Base-by-base conservation (phyloP, 1,140 invertebrate species). In the Thaumetopoea pityocampa region DNA sequence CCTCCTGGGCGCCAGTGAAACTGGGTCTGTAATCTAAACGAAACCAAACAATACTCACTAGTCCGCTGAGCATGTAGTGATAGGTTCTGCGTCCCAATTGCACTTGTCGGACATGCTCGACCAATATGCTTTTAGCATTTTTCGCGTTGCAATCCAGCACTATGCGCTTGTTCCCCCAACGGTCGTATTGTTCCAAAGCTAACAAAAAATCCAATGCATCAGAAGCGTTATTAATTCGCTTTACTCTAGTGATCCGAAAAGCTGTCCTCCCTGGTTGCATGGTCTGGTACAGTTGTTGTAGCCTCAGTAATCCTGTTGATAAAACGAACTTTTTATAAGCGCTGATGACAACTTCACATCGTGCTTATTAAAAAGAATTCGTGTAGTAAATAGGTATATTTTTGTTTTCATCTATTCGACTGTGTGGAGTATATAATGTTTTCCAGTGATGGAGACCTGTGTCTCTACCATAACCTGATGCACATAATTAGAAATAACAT, bases 11-110 rank as follows among this genome's bases (percentile, higher is more conserved):
- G 22, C 19, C 7, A 26, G 10, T 26, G 5, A 36, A 26, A 36
- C 5, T 18, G 9, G 11, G 14, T 24, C 23, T 12, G 11, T 14
- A 30, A 40, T 36, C 18, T 40, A 22, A 8, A 12, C 8, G 3
- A 15, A 26, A 37, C 1, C 27, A 37, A 33, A 17, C 27, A 35
- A 46, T 32, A 87, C 92, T 94, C 84, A 97, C 95, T 88, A 97
- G 84, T 65, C 94, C 95, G 66, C 93, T 95, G 4, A 97, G 88
- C 29, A 97, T 89, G 82, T 96, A 98, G 71, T 98, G 96, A 84
- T 96, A 98, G 33, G 95, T 97, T 52, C 95, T 85, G 64, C 94
- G 90, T 11, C 95, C 95, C 37, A 97, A 86, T 19, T 93, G 89
- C 17, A 97, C 90, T 73, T 96, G 93, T 47, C 93, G 88, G 2